These are phyloP conservation scores for Zosterops borbonicus DNA, from an alignment of 2,113 vertebrate species.

Conservation along the genomic window DNA sequence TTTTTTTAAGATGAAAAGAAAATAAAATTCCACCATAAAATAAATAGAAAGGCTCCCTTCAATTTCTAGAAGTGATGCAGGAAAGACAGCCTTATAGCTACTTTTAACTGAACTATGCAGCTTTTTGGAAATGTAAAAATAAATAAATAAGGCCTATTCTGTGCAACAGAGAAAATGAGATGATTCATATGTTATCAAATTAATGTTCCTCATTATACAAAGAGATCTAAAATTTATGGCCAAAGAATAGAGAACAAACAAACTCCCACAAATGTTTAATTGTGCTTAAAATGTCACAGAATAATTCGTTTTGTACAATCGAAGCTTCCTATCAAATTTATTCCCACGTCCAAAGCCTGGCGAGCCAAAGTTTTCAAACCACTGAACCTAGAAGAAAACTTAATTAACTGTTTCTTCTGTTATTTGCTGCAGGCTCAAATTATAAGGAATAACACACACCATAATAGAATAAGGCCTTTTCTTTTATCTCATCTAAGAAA, in stretches of 20 bases:
- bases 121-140: neutral
- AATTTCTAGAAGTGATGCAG: neutral
- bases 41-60: neutral
- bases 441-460: neutral
- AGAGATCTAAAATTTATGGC: conserved; percentile 53
- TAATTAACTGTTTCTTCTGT: conserved; percentile 50
- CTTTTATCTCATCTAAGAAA: neutral
- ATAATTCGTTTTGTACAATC: conserved; percentile 49
- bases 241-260: conserved; percentile 51
- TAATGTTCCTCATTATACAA: conserved; percentile 45
- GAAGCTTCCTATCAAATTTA: conserved; percentile 52
- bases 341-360: conserved; percentile 7
- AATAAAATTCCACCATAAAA: neutral
- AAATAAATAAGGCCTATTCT: neutral
- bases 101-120: neutral
- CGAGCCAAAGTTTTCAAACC: conserved; percentile 33
- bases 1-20: neutral
- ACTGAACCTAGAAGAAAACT: conserved; percentile 43
- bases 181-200: conserved; percentile 56
- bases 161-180: neutral
- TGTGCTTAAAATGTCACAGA: conserved; percentile 53
- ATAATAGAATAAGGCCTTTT: neutral
- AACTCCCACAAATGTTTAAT: conserved; percentile 63
- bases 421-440: neutral
- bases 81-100: neutral